Conservation (phyloP, 2,113 vertebrate species). For the Etheostoma spectabile region DNA sequence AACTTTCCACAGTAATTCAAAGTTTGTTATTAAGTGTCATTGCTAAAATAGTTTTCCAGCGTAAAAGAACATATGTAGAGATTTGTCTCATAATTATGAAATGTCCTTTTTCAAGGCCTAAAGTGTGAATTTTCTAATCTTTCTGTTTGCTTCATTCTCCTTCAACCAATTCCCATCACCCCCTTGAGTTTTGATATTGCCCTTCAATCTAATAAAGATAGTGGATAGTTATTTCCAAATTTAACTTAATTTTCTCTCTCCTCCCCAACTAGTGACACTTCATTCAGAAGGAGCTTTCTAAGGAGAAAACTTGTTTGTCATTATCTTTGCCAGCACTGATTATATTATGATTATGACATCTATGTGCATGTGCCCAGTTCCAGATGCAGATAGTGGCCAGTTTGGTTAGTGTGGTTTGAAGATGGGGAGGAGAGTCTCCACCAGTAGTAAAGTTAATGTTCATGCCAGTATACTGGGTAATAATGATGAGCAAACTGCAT, state of each 20-base stretch:
- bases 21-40: conserved; percentile 1
- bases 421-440: conserved; percentile 17
- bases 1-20: conserved; percentile 14
- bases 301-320: not conserved
- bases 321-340: not conserved
- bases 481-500: conserved; percentile 3
- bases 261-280: not conserved
- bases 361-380: not conserved
- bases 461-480: not conserved
- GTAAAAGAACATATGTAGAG: not conserved
- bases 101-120: not conserved
- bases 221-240: not conserved
- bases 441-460: not conserved
- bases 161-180: not conserved
- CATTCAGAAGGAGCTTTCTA: not conserved
- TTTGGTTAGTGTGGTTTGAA: conserved; percentile 12
- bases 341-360: not conserved
- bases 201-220: not conserved
- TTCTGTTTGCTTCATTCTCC: not conserved
- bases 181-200: not conserved
- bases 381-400: not conserved
- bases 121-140: not conserved
- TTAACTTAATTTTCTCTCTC: not conserved
- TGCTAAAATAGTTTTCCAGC: conserved; percentile 17
- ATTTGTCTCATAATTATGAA: conserved; percentile 3